Base-by-base conservation (phyloP, 2,888 invertebrate species). In the Epinotia demarniana region DNA sequence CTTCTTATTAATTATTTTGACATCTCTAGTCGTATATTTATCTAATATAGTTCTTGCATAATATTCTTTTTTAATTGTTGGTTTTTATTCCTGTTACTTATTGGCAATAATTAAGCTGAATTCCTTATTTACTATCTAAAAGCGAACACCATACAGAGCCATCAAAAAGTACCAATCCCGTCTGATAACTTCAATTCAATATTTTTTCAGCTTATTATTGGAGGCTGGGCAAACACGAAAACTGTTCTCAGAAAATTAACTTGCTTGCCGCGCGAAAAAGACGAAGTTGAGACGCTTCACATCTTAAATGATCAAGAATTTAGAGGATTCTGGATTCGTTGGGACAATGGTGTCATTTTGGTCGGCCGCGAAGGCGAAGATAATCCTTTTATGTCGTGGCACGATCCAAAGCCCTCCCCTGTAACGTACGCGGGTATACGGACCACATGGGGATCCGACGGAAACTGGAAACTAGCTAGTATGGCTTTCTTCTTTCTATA, bases 261-360 rank as follows among this genome's bases (percentile, higher is more conserved):
- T 11, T 69, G 69, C 27, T 46, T 58, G n/a, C 69, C 11, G 9
- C 43, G 23, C 11, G 69, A 69, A 46, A 69, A 23, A 69, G 69
- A 69, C 39, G 69, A 60, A 69, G 69, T 9, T 9, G 2, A 0
- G 27, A 69, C 61, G 1, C 70, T 49, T 73, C 43, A 11, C 61
- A 53, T 79, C 78, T 73, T 77, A 72, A 72, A 66, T 60, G 70
- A 62, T 63, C 63, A 76, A 53, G 67, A 68, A 63, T 72, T 27
- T 8, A 27, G 53, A 27, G 70, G 61, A 12, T 70, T 70, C 61
- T 70, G 70, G 70, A 53, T 70, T 12, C 49, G 53, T 0, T 70
- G 70, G 70, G 70, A 70, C 18, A 23, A 60, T 33, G 70, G 70
- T 0, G 16, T 61, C 18, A 53, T 70, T 33, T 18, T 53, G 27